A percentile compares a stretch with the other conserved stretches of the same genome.
Conservation (phyloP, 2,888 invertebrate species). For the Argyresthia goedartella region DNA sequence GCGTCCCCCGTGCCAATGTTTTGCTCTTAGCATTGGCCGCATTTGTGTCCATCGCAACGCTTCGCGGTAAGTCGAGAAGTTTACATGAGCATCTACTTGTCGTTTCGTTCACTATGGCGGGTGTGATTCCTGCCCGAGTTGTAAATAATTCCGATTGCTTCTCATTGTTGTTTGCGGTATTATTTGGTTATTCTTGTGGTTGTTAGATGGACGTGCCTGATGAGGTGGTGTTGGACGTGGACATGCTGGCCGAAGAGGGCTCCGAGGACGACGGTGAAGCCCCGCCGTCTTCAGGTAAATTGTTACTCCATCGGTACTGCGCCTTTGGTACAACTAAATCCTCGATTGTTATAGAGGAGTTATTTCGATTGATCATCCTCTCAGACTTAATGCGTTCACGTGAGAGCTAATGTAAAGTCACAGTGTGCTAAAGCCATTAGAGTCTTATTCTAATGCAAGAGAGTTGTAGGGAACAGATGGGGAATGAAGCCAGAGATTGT, state of each 20-base stretch:
- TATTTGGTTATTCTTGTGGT: slow-evolving; percentile 4
- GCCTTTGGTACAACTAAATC: too few relatives aligned
- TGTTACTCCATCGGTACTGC: not conserved
- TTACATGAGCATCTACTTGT: slow-evolving; percentile 46
- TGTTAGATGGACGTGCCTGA: slow-evolving; percentile 66
- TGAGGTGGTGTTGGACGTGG: slow-evolving; percentile 74
- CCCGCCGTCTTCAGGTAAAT: slow-evolving; percentile 69
- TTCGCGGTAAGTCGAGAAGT: slow-evolving; percentile 59
- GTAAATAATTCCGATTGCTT: slow-evolving; percentile 27
- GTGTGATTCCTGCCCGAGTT: slow-evolving; percentile 34
- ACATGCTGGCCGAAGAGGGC: slow-evolving; percentile 80
- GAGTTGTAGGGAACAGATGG: too few relatives aligned
- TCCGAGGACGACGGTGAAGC: slow-evolving; percentile 82
- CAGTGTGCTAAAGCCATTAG: too few relatives aligned
- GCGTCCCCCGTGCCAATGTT: slow-evolving; percentile 30
- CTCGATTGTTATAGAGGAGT: too few relatives aligned
- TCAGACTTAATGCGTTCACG: too few relatives aligned
- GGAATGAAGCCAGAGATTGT: too few relatives aligned
- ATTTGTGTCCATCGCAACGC: slow-evolving; percentile 50
- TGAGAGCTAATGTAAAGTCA: too few relatives aligned
- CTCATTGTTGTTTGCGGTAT: not conserved
- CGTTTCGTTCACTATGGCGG: slow-evolving; percentile 69
- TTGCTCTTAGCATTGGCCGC: slow-evolving; percentile 37
- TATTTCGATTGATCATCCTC: too few relatives aligned
- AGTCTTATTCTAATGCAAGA: too few relatives aligned